These are phyloP conservation scores for Willisornis vidua DNA, from an alignment of 2,113 vertebrate species.

Conservation along the genomic window DNA sequence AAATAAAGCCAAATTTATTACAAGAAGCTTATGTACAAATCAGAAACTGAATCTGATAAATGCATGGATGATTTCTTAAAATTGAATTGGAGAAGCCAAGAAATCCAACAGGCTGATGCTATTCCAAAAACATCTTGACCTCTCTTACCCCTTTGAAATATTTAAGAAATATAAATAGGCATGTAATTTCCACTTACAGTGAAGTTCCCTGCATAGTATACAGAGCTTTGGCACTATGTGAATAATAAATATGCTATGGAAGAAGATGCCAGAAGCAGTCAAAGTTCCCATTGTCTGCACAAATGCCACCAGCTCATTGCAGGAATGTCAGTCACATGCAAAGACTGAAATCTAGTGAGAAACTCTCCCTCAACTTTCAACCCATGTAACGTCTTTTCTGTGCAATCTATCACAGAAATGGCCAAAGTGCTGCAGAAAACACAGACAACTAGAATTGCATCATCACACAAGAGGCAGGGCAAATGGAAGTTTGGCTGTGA, in stretches of 20 bases:
- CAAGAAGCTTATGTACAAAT: background rate
- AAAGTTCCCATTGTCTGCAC: constrained; percentile 41
- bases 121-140: background rate
- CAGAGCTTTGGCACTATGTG: background rate
- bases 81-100: background rate
- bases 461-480: background rate
- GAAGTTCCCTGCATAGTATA: background rate
- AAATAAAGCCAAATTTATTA: constrained; percentile 25
- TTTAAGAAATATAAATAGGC: background rate
- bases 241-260: background rate
- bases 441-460: background rate
- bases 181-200: background rate
- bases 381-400: background rate
- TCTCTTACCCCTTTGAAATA: background rate
- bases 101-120: background rate
- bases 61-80: background rate
- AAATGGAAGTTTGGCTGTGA: background rate
- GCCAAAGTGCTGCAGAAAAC: background rate
- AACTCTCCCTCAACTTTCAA: background rate
- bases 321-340: background rate
- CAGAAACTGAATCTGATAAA: constrained; percentile 1
- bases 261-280: constrained; percentile 25
- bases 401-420: background rate
- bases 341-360: background rate
- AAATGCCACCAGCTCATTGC: constrained; percentile 16